These are phyloP conservation scores for Crypturellus tataupa DNA, from an alignment of 2,797 vertebrate genomes.

Conservation along the genomic window DNA sequence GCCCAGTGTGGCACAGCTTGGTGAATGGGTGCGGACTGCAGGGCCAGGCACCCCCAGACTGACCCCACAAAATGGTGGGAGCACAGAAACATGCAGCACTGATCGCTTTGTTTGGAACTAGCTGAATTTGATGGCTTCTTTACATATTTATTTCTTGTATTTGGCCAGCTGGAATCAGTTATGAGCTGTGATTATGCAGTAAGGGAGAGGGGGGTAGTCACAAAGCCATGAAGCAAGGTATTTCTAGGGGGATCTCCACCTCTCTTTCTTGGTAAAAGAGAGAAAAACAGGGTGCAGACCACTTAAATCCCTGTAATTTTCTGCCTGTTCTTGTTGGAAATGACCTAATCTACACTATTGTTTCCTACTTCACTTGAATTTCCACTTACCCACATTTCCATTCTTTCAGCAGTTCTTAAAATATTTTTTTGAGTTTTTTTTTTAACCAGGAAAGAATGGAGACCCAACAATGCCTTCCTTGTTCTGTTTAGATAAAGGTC, in stretches of 20 bases:
- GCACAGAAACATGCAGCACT: not conserved
- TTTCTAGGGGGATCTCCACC: not conserved
- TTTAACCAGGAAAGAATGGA: slow-evolving; percentile 15
- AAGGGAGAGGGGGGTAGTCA: not conserved
- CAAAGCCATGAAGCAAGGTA: not conserved
- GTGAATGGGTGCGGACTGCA: not conserved
- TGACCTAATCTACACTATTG: slow-evolving; percentile 44
- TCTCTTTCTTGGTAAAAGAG: not conserved
- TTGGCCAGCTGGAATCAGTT: not conserved
- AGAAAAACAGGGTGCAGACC: not conserved
- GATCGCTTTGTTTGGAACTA: not conserved
- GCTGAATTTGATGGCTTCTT: not conserved
- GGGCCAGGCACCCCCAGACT: not conserved
- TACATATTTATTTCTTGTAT: not conserved
- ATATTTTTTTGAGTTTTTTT: slow-evolving; percentile 26
- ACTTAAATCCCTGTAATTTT: not conserved
- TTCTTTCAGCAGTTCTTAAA: slow-evolving; percentile 29
- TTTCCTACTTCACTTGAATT: slow-evolving; percentile 48
- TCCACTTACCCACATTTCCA: slow-evolving; percentile 36
- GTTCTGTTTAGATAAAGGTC: not conserved
- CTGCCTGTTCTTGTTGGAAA: not conserved
- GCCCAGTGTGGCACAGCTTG: too few species aligned
- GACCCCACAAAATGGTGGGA: not conserved
- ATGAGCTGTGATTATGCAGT: not conserved
- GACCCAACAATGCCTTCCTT: not conserved